Conservation (phyloP, 2,888 invertebrate species). For the Limulus polyphemus region DNA sequence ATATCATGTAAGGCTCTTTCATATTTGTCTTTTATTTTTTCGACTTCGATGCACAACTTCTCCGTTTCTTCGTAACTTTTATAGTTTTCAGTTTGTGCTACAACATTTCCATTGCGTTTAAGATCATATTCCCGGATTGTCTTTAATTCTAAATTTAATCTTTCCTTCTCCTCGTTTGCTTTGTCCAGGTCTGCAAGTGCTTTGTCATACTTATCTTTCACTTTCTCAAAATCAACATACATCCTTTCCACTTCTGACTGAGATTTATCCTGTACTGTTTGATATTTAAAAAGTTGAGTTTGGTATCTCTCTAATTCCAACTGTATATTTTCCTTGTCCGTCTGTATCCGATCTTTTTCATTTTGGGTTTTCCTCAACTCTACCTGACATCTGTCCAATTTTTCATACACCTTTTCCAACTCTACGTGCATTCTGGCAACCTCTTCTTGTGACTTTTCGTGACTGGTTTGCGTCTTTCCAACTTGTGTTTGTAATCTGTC, state of each 20-base stretch:
- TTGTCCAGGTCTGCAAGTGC: slow-evolving; percentile 21
- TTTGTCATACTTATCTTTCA: slow-evolving; percentile 23
- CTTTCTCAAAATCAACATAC: slow-evolving; percentile 25
- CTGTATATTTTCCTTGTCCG: slow-evolving; percentile 61
- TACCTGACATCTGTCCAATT: slow-evolving; percentile 64
- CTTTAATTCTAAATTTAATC: slow-evolving; percentile 27
- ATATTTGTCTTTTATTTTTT: slow-evolving; percentile 26
- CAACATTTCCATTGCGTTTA: slow-evolving; percentile 14
- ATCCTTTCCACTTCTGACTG: slow-evolving; percentile 27
- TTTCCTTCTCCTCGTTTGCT: slow-evolving; percentile 18
- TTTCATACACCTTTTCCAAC: slow-evolving; percentile 79
- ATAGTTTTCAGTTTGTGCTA: slow-evolving; percentile 16
- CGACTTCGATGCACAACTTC: slow-evolving; percentile 25
- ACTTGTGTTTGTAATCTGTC: slow-evolving; percentile 75
- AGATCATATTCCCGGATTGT: slow-evolving; percentile 23
- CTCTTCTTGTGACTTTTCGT: slow-evolving; percentile 82
- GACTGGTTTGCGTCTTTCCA: slow-evolving; percentile 66
- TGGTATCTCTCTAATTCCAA: slow-evolving; percentile 64
- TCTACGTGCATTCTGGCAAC: slow-evolving; percentile 75
- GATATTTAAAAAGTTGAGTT: slow-evolving; percentile 59
- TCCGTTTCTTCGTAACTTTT: slow-evolving; percentile 20
- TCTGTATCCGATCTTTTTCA: slow-evolving; percentile 55
- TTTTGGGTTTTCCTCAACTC: slow-evolving; percentile 46
- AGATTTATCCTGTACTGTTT: slow-evolving; percentile 39
- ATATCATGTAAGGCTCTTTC: slow-evolving; percentile 22